These are phyloP conservation scores for Enteromius unitaeniatus DNA, from an alignment of 2,797 vertebrate species.

Conservation along the genomic window DNA sequence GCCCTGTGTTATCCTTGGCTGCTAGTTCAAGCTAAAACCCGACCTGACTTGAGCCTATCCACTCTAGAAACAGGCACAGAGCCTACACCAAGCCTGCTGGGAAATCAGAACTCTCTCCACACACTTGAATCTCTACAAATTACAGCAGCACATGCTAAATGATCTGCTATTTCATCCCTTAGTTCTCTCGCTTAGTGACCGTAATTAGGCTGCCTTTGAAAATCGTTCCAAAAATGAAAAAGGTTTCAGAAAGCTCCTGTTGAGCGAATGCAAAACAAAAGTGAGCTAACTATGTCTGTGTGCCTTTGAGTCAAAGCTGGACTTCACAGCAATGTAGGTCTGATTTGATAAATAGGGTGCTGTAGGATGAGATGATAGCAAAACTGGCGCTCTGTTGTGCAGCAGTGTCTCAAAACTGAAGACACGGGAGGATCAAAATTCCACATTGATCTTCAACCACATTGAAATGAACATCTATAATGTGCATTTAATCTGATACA, in stretches of 20 bases:
- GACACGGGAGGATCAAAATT: neutral
- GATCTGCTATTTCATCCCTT: constrained; percentile 41
- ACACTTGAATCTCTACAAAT: constrained; percentile 35
- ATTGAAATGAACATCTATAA: neutral
- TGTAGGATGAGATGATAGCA: neutral
- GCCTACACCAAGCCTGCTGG: constrained; percentile 34
- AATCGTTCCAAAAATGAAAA: neutral
- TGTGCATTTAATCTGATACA: neutral
- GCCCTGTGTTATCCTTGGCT: constrained; percentile 40
- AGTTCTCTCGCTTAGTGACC: constrained; percentile 28
- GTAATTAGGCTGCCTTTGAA: constrained; percentile 34
- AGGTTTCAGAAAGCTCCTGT: neutral
- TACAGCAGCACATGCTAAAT: constrained; percentile 31
- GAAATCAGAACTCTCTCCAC: constrained; percentile 28
- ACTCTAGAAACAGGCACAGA: constrained; percentile 24
- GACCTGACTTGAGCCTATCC: constrained; percentile 24
- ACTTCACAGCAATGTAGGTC: neutral
- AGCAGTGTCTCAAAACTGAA: neutral
- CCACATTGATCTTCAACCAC: too few relatives aligned
- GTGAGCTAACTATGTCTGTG: neutral
- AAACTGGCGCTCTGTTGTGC: neutral
- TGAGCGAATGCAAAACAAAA: constrained; percentile 11
- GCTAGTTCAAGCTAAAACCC: constrained; percentile 21
- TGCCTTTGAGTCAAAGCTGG: neutral
- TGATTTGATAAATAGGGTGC: constrained; percentile 15